phyloP scores from a whole-genome alignment of 1,140 invertebrate species.

The Drosophila littoralis region DNA sequence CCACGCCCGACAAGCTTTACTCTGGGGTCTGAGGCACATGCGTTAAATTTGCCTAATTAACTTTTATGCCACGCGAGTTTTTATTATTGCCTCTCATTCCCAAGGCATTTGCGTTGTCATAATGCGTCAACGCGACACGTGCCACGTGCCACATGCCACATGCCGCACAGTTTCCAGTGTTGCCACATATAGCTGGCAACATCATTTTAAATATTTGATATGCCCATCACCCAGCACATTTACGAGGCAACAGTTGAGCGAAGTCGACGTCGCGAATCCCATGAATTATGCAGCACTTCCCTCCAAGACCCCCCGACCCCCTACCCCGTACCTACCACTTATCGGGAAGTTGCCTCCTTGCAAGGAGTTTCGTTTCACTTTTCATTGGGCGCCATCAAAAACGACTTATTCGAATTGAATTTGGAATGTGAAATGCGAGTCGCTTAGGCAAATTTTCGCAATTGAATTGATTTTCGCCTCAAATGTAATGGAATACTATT shows the following conservation, averaged over 20 bases:
- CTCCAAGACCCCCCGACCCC: not conserved
- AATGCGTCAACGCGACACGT: conserved; percentile 41
- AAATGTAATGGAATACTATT: not conserved
- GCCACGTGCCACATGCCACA: conserved; percentile 34
- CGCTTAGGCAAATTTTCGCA: not conserved
- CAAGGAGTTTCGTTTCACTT: conserved; percentile 5
- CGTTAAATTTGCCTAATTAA: conserved; percentile 41
- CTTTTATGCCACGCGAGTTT: conserved; percentile 40
- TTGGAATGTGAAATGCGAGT: not conserved
- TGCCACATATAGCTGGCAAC: not conserved
- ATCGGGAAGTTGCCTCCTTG: not conserved
- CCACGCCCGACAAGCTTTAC: not conserved
- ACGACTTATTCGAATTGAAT: not conserved
- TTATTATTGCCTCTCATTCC: conserved; percentile 12
- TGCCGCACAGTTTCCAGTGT: conserved; percentile 5
- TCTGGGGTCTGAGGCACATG: not conserved
- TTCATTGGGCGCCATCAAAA: conserved; percentile 7
- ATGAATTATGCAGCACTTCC: conserved; percentile 7
- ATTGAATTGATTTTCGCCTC: not conserved
- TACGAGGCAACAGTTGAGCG: conserved; percentile 16
- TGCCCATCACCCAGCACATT: conserved; percentile 9
- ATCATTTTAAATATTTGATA: conserved; percentile 50
- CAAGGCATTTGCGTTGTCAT: conserved; percentile 29
- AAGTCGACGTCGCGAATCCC: not conserved
- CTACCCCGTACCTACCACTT: not conserved